Conservation (phyloP, 2,113 vertebrate species). For the Tapirus terrestris region DNA sequence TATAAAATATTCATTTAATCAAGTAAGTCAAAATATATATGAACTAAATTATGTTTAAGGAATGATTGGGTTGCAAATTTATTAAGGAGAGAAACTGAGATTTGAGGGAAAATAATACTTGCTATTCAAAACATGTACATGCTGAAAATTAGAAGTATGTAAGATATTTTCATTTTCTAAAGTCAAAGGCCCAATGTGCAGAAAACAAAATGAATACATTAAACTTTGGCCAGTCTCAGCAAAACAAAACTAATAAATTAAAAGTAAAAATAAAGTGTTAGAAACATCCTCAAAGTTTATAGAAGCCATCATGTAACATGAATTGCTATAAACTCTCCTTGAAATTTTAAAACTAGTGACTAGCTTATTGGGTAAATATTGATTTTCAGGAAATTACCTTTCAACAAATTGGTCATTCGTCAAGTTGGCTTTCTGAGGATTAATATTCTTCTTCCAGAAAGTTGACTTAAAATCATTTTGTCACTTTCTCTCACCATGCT, state of each 20-base stretch:
- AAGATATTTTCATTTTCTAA: conserved; percentile 24
- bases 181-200: background rate
- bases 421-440: background rate
- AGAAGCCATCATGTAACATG: background rate
- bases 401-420: background rate
- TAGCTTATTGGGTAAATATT: background rate
- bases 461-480: background rate
- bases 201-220: background rate
- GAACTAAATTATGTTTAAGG: background rate
- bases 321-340: background rate
- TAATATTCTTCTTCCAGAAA: background rate
- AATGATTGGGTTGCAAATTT: background rate
- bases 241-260: background rate
- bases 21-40: background rate
- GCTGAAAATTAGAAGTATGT: background rate
- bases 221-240: background rate
- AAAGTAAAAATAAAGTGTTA: background rate
- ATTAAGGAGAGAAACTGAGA: background rate
- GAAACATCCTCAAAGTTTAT: background rate
- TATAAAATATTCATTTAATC: background rate
- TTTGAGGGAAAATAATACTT: background rate
- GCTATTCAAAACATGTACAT: background rate
- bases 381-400: conserved; percentile 6
- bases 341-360: background rate
- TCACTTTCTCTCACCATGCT: background rate